phyloP scores from a whole-genome alignment of 2,797 vertebrate genomes.

The Platalea minor region DNA sequence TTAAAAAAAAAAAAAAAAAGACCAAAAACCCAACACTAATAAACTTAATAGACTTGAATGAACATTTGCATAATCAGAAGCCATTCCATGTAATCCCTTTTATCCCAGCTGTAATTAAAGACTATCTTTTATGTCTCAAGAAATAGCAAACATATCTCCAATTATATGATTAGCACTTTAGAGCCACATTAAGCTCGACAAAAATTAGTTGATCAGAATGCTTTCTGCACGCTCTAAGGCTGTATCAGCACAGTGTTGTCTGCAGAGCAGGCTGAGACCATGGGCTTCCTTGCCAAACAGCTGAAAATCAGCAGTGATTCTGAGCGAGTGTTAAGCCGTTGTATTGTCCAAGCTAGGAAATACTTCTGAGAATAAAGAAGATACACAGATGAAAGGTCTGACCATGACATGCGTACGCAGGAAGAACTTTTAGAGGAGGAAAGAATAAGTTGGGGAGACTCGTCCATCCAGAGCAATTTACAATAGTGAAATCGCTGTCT shows the following conservation, averaged over 20 bases:
- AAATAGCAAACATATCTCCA: neutral
- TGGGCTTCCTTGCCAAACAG: neutral
- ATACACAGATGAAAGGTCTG: neutral
- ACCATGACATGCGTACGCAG: neutral
- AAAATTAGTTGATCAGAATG: neutral
- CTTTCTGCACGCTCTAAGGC: neutral
- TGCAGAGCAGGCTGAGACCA: neutral
- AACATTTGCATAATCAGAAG: slow-evolving; percentile 32
- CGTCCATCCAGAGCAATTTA: neutral
- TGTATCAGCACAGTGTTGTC: neutral
- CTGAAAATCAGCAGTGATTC: neutral
- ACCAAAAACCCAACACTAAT: neutral
- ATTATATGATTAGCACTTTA: neutral
- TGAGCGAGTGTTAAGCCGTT: neutral
- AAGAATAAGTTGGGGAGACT: neutral
- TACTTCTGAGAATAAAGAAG: neutral
- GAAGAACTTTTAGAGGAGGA: neutral
- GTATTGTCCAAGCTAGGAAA: neutral
- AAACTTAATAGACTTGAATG: neutral
- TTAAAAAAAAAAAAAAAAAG: neutral
- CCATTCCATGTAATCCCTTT: neutral
- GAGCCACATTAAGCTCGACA: neutral
- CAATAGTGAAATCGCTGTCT: neutral
- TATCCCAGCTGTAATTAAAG: slow-evolving; percentile 28
- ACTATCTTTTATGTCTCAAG: neutral